Evolutionary conservation across 2,797 vertebrate genomes (phyloP).

Genomic region (Lithobates sylvaticus): DNA sequence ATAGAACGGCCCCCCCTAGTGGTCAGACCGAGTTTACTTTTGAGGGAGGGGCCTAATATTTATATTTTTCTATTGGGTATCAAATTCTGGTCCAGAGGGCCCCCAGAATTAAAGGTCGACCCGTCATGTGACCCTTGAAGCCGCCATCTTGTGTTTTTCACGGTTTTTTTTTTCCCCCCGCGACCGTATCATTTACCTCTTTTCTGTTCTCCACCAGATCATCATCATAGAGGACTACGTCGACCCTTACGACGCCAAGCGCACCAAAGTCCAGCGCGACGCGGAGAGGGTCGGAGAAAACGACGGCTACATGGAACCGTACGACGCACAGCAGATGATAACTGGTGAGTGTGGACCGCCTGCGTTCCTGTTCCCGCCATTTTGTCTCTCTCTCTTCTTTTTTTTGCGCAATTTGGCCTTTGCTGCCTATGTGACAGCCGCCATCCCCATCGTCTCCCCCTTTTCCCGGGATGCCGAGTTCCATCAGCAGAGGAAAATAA

Average conservation of each 20-base stretch:
- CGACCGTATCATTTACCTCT: too few species aligned
- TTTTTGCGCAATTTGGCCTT: too few species aligned
- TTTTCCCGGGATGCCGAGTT: too few species aligned
- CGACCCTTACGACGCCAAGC: constrained; percentile 92
- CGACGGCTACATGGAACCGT: constrained; percentile 97
- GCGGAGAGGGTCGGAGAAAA: constrained; percentile 90
- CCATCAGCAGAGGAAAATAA: neutral
- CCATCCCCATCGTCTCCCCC: neutral
- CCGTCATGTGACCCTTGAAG: too few species aligned
- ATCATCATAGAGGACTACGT: constrained; percentile 96
- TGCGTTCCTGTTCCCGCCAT: neutral
- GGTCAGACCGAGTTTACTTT: neutral
- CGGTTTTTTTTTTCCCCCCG: too few species aligned
- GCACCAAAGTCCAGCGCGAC: constrained; percentile 90
- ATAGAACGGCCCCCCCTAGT: neutral
- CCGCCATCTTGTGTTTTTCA: too few species aligned
- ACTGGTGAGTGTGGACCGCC: constrained; percentile 79
- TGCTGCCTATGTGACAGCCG: neutral
- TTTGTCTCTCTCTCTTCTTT: too few species aligned
- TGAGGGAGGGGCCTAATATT: too few species aligned
- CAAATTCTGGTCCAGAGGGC: too few species aligned
- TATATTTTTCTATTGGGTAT: too few species aligned
- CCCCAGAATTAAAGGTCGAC: too few species aligned
- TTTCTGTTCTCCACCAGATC: constrained; percentile 74
- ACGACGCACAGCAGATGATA: constrained; percentile 96